Evolutionary conservation across 1,140 invertebrate species (phyloP).

Genomic region (Drosophila pachea): DNA sequence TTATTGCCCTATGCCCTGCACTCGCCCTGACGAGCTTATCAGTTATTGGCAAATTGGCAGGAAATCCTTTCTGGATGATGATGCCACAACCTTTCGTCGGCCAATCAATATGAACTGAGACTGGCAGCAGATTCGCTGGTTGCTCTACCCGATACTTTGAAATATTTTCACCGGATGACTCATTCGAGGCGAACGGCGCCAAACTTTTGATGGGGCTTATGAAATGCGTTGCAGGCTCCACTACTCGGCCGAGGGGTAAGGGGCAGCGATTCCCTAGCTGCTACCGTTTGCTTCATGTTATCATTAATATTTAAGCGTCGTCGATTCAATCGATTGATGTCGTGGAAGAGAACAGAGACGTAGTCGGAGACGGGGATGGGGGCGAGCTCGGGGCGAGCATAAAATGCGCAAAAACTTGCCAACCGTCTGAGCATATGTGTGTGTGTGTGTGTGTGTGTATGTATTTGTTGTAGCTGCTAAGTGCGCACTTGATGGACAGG

Average conservation of each 20-base stretch:
- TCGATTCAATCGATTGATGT: slow-evolving; percentile 70
- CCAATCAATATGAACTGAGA: too few species aligned
- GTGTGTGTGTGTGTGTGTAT: slow-evolving; percentile 2
- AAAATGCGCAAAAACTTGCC: slow-evolving; percentile 55
- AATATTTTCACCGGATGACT: slow-evolving; percentile 18
- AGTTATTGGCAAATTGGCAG: neutral
- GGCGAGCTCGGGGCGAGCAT: slow-evolving; percentile 26
- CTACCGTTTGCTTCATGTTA: slow-evolving; percentile 46
- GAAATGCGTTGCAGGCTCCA: slow-evolving; percentile 28
- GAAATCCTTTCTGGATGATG: too few species aligned
- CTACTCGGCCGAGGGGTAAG: neutral
- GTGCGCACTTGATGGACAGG: slow-evolving; percentile 63
- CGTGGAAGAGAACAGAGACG: neutral
- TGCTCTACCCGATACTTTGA: neutral
- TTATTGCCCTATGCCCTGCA: slow-evolving; percentile 10
- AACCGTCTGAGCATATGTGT: neutral
- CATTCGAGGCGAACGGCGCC: slow-evolving; percentile 27
- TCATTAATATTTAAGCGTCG: slow-evolving; percentile 76
- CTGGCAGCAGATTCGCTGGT: slow-evolving; percentile 1
- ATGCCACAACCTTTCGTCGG: too few species aligned
- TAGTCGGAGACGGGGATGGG: too few species aligned
- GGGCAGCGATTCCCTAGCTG: slow-evolving; percentile 1
- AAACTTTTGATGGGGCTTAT: slow-evolving; percentile 45
- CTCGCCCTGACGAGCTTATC: neutral
- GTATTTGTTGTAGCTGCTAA: slow-evolving; percentile 25